Conservation (phyloP, 1,140 invertebrate genomes). For the Solen grandis region DNA sequence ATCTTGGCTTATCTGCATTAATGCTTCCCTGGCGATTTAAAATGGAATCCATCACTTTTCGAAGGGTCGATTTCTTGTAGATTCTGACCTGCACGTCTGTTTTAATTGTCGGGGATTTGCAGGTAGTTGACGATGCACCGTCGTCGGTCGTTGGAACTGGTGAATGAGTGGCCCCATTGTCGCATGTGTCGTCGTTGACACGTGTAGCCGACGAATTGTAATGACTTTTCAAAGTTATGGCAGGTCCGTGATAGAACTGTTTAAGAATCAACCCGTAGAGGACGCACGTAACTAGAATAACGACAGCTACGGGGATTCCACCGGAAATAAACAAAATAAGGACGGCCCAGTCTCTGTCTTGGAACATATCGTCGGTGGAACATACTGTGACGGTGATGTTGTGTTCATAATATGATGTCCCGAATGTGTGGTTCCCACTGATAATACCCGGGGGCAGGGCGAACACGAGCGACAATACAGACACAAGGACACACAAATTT, state of each 20-base stretch:
- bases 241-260: constrained; percentile 26
- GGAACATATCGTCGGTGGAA: constrained; percentile 38
- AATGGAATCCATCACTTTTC: neutral
- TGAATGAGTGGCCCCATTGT: neutral
- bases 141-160: neutral
- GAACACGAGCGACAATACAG: constrained; percentile 25
- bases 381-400: constrained; percentile 51
- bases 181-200: neutral
- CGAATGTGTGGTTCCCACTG: constrained; percentile 43
- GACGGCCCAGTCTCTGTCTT: constrained; percentile 40
- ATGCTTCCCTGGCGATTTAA: neutral
- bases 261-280: constrained; percentile 38
- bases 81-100: neutral
- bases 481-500: constrained; percentile 33
- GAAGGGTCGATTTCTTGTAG: neutral
- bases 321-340: constrained; percentile 40
- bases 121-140: neutral
- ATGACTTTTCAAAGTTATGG: constrained; percentile 5
- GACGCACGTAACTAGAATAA: constrained; percentile 35
- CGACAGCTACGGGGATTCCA: constrained; percentile 40
- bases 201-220: constrained; percentile 5
- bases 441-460: constrained; percentile 41
- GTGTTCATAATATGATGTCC: constrained; percentile 35
- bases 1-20: neutral
- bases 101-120: neutral